Evolutionary conservation across 2,888 invertebrate genomes (phyloP).

Genomic region (Parthenolecanium corni): DNA sequence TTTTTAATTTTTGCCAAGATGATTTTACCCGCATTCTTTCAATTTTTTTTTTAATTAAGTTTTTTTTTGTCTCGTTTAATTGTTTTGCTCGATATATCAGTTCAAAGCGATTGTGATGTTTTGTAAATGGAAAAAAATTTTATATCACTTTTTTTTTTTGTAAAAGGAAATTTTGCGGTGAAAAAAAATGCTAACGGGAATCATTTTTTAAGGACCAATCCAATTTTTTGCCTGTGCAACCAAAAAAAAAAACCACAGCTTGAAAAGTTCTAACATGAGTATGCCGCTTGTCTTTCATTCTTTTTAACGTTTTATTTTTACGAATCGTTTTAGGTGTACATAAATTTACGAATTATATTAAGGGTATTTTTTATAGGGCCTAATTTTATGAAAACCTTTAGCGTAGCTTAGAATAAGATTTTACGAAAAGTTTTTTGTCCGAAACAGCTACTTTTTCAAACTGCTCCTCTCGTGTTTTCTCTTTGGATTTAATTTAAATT

Average conservation of each 20-base stretch:
- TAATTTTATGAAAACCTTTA: neutral
- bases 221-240: neutral
- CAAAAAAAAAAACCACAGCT: neutral
- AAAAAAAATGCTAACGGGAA: too few species aligned
- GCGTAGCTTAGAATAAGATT: neutral
- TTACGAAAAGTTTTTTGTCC: neutral
- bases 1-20: neutral
- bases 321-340: neutral
- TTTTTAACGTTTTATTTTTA: neutral
- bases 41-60: constrained; percentile 12
- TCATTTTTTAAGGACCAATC: neutral
- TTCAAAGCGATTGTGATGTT: constrained; percentile 27
- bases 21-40: neutral
- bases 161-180: neutral
- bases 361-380: too few species aligned
- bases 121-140: constrained; percentile 14
- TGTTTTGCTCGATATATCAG: constrained; percentile 10
- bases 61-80: neutral
- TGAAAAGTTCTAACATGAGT: neutral
- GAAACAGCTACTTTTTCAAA: too few species aligned
- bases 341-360: neutral
- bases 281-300: constrained; percentile 26
- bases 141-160: neutral
- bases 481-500: too few species aligned
- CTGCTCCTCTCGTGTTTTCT: too few species aligned